Conservation (phyloP, 2,888 invertebrate genomes). For the Plebejus argus region DNA sequence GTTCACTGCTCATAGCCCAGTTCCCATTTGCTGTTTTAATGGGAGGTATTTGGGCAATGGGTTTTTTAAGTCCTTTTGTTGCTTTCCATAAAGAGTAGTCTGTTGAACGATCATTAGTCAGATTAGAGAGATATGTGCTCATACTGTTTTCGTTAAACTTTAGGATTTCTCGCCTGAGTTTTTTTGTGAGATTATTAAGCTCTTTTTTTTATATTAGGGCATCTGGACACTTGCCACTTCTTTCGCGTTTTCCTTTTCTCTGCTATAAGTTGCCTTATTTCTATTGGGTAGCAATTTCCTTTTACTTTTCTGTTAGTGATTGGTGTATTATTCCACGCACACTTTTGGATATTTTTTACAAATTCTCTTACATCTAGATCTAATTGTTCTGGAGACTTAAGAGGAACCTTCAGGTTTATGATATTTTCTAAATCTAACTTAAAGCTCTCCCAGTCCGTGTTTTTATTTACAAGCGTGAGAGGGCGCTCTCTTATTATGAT, state of each 20-base stretch:
- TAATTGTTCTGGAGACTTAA: background rate
- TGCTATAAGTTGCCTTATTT: too few relatives aligned
- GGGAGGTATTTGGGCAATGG: slow-evolving; percentile 1
- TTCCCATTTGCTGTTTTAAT: background rate
- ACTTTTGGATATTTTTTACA: background rate
- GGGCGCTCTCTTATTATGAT: background rate
- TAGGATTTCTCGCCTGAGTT: background rate
- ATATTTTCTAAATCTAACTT: background rate
- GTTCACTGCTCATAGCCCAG: background rate
- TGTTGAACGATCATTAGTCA: background rate
- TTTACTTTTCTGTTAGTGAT: too few relatives aligned
- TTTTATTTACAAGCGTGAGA: background rate
- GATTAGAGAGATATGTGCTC: background rate
- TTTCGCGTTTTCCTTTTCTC: background rate
- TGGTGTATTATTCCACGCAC: too few relatives aligned
- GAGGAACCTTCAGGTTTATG: background rate
- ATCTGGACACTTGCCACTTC: background rate
- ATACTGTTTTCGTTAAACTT: background rate
- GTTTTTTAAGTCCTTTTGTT: background rate
- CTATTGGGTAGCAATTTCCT: too few relatives aligned
- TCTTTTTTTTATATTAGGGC: background rate
- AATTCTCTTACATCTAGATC: background rate
- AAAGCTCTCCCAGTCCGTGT: background rate
- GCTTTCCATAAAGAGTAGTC: too few relatives aligned
- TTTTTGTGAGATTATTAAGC: background rate